Conservation (phyloP, 2,888 invertebrate genomes). For the Augochlorella aurata region DNA sequence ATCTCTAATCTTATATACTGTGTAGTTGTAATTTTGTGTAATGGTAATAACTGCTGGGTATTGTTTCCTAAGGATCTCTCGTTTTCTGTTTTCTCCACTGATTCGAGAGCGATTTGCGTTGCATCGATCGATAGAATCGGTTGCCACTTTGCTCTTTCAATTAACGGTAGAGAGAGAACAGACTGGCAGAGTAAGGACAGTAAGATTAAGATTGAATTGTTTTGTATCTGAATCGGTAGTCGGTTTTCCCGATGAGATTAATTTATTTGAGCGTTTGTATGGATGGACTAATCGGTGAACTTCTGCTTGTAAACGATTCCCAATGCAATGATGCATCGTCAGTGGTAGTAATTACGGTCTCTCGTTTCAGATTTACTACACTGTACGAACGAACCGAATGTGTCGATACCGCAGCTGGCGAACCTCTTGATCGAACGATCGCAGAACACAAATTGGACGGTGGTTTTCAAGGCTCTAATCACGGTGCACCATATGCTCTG, state of each 20-base stretch:
- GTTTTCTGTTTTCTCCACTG: neutral
- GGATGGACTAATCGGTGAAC: neutral
- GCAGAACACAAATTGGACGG: conserved; percentile 99
- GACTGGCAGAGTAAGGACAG: neutral
- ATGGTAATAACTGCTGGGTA: no score
- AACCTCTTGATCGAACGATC: conserved; percentile 98
- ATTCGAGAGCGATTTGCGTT: neutral
- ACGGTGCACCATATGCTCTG: conserved; percentile 99
- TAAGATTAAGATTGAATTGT: neutral
- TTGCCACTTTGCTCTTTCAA: conserved; percentile 34
- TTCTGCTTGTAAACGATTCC: neutral
- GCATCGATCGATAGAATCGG: neutral
- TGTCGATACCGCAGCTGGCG: conserved; percentile 99
- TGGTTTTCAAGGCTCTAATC: conserved; percentile 98
- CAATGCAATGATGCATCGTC: neutral
- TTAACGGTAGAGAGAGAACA: conserved; percentile 1
- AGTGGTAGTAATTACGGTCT: neutral
- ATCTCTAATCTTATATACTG: neutral
- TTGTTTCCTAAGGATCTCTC: no score
- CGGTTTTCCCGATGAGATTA: neutral
- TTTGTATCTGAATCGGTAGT: neutral
- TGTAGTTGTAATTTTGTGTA: no score
- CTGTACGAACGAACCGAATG: conserved; percentile 99
- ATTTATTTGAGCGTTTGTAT: neutral
- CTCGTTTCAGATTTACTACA: conserved; percentile 94